A percentile compares a stretch with the other conserved stretches of the same genome.
These are phyloP conservation scores for Troides helena DNA, from an alignment of 2,888 invertebrate genomes.

Conservation along the genomic window DNA sequence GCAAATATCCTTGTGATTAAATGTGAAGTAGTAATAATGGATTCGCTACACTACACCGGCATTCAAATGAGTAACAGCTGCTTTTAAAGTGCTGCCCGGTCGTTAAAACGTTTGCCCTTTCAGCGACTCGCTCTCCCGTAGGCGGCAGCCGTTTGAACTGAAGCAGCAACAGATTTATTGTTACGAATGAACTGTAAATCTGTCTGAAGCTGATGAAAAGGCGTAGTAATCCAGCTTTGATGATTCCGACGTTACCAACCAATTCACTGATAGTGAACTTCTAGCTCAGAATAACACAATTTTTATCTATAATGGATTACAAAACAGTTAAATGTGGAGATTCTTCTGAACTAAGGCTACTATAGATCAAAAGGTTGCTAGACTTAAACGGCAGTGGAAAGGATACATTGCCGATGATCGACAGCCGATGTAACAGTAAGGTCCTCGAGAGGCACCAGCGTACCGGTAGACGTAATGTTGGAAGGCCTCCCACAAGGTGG, in stretches of 20 bases:
- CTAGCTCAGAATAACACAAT: neutral
- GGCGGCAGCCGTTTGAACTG: conserved; percentile 14
- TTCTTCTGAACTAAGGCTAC: too few relatives aligned
- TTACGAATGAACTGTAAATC: conserved; percentile 22
- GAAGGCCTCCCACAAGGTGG: too few relatives aligned
- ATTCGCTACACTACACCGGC: conserved; percentile 1
- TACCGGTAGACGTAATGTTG: too few relatives aligned
- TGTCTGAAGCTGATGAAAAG: conserved; percentile 12
- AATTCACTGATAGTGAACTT: neutral
- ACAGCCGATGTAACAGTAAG: too few relatives aligned
- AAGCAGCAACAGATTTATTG: conserved; percentile 15
- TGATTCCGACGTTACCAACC: conserved; percentile 2
- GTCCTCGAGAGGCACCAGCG: too few relatives aligned
- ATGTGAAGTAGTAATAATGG: neutral
- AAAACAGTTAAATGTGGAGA: too few relatives aligned
- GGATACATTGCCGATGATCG: too few relatives aligned
- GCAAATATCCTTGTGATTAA: neutral
- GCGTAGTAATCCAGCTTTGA: conserved; percentile 4
- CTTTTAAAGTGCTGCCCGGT: conserved; percentile 1
- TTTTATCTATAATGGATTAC: too few relatives aligned
- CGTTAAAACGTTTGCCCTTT: conserved; percentile 11
- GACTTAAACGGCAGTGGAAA: too few relatives aligned
- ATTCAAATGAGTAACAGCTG: conserved; percentile 11
- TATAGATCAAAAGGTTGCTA: too few relatives aligned
- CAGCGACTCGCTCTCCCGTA: conserved; percentile 9